Evolutionary conservation across 2,888 invertebrate genomes (phyloP).

Genomic region (Macrosiphum euphorbiae): DNA sequence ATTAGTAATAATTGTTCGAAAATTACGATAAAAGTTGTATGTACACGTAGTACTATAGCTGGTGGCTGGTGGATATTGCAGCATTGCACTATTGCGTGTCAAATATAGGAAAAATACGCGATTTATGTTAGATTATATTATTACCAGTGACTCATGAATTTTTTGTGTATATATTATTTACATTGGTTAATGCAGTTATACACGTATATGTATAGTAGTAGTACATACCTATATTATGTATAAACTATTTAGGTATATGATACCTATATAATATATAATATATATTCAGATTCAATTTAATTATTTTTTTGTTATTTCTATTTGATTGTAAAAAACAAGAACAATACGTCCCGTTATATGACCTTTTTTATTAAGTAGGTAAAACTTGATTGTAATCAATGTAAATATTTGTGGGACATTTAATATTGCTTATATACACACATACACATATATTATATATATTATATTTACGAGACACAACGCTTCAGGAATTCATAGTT

Average conservation of each 20-base stretch:
- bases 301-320: neutral
- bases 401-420: constrained; percentile 45
- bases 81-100: neutral
- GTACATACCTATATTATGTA: too few species aligned
- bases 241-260: too few species aligned
- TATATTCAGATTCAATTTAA: neutral
- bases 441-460: neutral
- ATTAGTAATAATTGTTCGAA: neutral
- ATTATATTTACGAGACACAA: neutral
- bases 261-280: too few species aligned
- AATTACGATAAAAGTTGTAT: neutral
- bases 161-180: neutral
- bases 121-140: neutral
- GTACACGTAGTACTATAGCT: neutral
- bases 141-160: neutral
- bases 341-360: constrained; percentile 33
- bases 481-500: constrained; percentile 31
- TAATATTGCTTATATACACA: neutral
- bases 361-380: constrained; percentile 20
- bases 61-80: neutral
- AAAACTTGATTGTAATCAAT: neutral
- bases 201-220: neutral
- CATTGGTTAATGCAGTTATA: neutral
- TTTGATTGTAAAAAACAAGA: neutral
- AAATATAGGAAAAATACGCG: neutral